Percentiles rank a stretch among this genome's conserved stretches.
phyloP scores from a whole-genome alignment of 2,113 vertebrate species.

The Asarcornis scutulata region DNA sequence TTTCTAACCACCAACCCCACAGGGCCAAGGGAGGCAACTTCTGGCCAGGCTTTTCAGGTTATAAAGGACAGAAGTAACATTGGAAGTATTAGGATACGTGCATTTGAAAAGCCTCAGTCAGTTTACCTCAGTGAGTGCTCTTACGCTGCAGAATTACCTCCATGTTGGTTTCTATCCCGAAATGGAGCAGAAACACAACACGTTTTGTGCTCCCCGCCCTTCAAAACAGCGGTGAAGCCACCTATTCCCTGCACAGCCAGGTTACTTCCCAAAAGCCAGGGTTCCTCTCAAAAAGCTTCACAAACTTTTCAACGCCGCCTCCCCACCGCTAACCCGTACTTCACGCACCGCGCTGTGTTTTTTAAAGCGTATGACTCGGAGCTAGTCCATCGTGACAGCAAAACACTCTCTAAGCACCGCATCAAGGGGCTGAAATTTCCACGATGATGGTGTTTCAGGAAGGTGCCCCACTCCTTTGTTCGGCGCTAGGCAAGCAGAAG shows the following conservation, averaged over 20 bases:
- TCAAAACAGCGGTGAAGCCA: not conserved
- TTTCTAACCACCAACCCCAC: conserved; percentile 5
- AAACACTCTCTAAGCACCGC: conserved; percentile 77
- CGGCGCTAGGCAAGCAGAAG: conserved; percentile 80
- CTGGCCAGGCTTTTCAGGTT: not conserved
- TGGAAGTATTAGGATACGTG: not conserved
- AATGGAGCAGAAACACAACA: not conserved
- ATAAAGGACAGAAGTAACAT: not conserved
- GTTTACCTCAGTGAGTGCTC: not conserved
- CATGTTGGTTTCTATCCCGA: not conserved
- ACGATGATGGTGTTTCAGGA: conserved; percentile 87
- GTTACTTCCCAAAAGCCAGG: conserved; percentile 11
- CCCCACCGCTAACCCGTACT: conserved; percentile 35
- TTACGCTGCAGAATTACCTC: not conserved
- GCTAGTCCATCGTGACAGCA: conserved; percentile 75
- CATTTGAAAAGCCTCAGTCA: not conserved
- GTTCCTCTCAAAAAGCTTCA: conserved; percentile 34
- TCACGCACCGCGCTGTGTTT: conserved; percentile 50
- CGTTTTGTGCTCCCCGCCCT: not conserved
- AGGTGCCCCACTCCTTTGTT: conserved; percentile 85
- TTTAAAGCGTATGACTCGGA: conserved; percentile 67
- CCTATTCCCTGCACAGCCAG: not conserved
- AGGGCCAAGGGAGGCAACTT: not conserved
- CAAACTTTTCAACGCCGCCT: not conserved
- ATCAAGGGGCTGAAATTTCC: conserved; percentile 78